Conservation (phyloP, 2,888 invertebrate genomes). For the Pristionchus mayeri region DNA sequence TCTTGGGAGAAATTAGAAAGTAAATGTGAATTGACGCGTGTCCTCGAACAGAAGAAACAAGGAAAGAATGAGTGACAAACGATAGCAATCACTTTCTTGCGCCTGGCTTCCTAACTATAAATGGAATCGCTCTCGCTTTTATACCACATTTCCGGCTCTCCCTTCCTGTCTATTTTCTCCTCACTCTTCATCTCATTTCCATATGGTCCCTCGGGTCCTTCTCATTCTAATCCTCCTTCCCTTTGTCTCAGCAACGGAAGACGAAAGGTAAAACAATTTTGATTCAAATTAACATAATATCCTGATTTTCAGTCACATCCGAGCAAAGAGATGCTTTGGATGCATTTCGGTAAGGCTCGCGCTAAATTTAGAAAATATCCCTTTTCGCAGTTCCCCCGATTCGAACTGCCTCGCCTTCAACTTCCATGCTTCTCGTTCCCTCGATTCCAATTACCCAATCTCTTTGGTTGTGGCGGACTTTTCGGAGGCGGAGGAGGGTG, state of each 20-base stretch:
- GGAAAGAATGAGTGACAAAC: background rate
- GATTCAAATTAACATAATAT: background rate
- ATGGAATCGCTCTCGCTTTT: background rate
- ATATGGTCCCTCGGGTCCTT: background rate
- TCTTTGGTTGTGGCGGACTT: background rate
- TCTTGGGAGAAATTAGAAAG: too few species aligned
- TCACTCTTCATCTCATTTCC: background rate
- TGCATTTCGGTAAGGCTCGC: background rate
- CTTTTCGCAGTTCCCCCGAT: background rate
- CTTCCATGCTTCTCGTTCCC: background rate
- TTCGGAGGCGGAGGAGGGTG: constrained; percentile 10
- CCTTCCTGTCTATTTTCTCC: background rate
- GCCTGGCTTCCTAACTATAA: background rate
- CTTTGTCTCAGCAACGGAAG: background rate
- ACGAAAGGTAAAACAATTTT: background rate
- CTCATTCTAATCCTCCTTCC: background rate
- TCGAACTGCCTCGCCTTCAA: background rate
- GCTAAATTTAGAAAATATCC: background rate
- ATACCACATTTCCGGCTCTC: background rate
- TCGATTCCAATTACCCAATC: constrained; percentile 14
- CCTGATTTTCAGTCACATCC: background rate
- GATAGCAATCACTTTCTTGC: constrained; percentile 10
- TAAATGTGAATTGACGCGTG: background rate
- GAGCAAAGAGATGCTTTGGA: background rate
- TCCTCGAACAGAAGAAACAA: background rate